These are phyloP conservation scores for Drosophila demipolita DNA, from an alignment of 2,888 invertebrate genomes.

Conservation along the genomic window DNA sequence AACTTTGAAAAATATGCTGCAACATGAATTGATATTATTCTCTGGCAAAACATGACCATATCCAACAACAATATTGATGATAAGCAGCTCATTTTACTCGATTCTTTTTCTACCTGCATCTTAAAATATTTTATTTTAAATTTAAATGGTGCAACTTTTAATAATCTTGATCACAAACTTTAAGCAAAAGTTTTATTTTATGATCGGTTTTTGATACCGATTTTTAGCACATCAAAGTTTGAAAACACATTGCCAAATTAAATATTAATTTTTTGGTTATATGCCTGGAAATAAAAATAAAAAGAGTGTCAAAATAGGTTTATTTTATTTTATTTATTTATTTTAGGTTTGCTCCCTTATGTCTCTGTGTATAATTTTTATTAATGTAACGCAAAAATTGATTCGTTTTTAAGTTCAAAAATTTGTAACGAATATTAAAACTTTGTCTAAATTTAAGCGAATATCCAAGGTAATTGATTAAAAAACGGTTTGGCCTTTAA, in stretches of 20 bases:
- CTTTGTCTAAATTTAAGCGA: not conserved
- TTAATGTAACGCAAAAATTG: not conserved
- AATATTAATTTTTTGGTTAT: not conserved
- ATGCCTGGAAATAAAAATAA: not conserved
- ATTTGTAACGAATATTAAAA: no score
- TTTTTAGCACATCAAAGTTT: not conserved
- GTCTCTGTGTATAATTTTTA: not conserved
- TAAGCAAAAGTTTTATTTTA: not conserved
- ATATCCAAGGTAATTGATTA: not conserved
- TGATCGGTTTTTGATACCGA: not conserved
- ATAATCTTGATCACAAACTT: not conserved
- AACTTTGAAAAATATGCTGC: slow-evolving; percentile 43
- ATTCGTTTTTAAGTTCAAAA: no score
- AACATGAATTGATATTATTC: slow-evolving; percentile 63
- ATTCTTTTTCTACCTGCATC: not conserved
- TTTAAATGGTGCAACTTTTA: not conserved
- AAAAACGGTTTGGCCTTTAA: not conserved
- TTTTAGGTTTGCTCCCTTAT: not conserved
- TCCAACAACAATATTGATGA: slow-evolving; percentile 19
- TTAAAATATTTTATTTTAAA: not conserved
- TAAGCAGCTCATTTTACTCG: not conserved
- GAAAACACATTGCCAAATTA: not conserved
- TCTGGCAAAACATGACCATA: slow-evolving; percentile 25
- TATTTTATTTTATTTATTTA: not conserved
- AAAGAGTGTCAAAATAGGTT: not conserved